Percentiles rank a stretch among this genome's conserved stretches.
phyloP scores from a whole-genome alignment of 2,113 vertebrate species.

The Neomonachus schauinslandi region DNA sequence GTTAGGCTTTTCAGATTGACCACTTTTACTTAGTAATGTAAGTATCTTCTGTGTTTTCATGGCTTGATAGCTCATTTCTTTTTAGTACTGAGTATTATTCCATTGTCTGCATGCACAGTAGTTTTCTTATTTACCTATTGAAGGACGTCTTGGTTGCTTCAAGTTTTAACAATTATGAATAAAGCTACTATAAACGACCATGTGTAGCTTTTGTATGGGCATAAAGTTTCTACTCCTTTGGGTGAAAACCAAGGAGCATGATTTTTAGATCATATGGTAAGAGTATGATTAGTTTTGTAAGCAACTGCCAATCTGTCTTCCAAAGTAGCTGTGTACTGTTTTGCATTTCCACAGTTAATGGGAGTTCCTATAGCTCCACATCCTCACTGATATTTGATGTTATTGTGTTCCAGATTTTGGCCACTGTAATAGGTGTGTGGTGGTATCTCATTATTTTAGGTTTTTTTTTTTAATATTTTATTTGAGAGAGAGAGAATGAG shows the following conservation, averaged over 20 bases:
- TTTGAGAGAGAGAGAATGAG: background rate
- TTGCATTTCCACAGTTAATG: background rate
- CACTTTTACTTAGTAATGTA: background rate
- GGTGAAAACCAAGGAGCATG: background rate
- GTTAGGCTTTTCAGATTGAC: background rate
- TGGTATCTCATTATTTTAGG: background rate
- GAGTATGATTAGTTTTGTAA: background rate
- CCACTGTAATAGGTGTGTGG: background rate
- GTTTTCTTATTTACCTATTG: background rate
- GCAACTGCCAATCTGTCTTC: background rate
- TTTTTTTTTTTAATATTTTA: background rate
- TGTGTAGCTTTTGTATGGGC: background rate
- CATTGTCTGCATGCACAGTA: background rate
- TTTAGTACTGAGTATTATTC: background rate
- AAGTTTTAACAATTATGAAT: background rate
- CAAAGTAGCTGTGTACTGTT: background rate
- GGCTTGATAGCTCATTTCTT: background rate
- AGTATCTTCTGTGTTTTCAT: background rate
- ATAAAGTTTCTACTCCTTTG: background rate
- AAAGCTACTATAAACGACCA: background rate
- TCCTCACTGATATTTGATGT: background rate
- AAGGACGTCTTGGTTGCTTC: background rate
- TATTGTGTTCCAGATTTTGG: background rate
- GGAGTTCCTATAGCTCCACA: background rate
- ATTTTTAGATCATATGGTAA: background rate